Percentiles rank a stretch among this genome's conserved stretches.
Evolutionary conservation across 2,888 invertebrate genomes (phyloP).

Genomic region (Philonicus albiceps): DNA sequence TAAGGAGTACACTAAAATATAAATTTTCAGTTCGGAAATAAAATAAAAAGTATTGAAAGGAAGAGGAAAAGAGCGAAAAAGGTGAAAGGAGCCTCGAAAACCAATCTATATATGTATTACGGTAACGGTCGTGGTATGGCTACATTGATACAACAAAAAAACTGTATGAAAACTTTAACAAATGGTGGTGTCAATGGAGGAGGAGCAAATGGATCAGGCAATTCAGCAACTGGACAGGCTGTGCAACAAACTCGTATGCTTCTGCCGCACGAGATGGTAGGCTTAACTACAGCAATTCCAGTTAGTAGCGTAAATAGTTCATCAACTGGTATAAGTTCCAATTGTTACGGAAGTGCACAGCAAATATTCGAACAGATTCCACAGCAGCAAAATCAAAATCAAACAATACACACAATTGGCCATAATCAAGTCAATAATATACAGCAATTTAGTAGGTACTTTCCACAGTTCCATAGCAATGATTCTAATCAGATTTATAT

Average conservation of each 20-base stretch:
- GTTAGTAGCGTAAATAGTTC: conserved; percentile 3
- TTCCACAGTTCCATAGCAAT: conserved; percentile 40
- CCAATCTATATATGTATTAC: conserved; percentile 53
- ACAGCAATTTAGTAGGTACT: conserved; percentile 45
- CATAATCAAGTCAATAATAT: conserved; percentile 45
- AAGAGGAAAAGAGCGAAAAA: background rate
- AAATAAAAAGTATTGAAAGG: background rate
- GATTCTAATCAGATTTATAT: conserved; percentile 15
- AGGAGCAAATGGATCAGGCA: conserved; percentile 29
- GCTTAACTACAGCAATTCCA: conserved; percentile 53
- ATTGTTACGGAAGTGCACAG: conserved; percentile 46
- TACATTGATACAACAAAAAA: conserved; percentile 84
- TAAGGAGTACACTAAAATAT: conserved; percentile 18
- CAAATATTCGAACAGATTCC: conserved; percentile 47
- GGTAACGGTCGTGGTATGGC: conserved; percentile 69
- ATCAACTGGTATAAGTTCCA: background rate
- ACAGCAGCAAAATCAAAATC: conserved; percentile 42
- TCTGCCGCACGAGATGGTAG: conserved; percentile 62
- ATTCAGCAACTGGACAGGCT: conserved; percentile 45
- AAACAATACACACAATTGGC: conserved; percentile 39
- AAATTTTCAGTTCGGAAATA: conserved; percentile 8
- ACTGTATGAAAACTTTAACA: conserved; percentile 79
- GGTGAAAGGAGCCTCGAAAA: background rate
- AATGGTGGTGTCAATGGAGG: conserved; percentile 65
- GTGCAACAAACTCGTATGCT: conserved; percentile 52